phyloP scores from a whole-genome alignment of 2,113 vertebrate species.

The Acrocephalus arundinaceus region DNA sequence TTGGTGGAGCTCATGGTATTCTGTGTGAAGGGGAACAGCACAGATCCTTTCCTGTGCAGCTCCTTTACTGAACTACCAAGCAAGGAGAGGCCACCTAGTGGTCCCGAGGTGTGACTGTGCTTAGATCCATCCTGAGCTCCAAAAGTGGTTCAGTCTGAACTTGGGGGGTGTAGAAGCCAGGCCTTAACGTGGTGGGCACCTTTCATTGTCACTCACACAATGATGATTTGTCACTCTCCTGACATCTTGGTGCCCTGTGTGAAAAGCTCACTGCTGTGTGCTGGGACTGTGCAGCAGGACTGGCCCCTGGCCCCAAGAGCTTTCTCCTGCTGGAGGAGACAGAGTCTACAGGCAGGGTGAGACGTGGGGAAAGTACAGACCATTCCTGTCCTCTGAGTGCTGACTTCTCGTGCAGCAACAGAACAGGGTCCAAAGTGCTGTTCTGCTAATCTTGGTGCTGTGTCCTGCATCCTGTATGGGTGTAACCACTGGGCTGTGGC shows the following conservation, averaged over 20 bases:
- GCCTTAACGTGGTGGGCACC: background rate
- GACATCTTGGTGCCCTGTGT: background rate
- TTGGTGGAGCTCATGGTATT: background rate
- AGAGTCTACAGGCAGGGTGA: background rate
- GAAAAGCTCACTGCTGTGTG: background rate
- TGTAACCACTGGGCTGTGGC: background rate
- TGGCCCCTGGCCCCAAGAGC: background rate
- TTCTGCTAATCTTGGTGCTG: background rate
- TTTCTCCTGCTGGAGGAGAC: background rate
- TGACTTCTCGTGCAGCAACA: fast-evolving
- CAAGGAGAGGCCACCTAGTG: background rate
- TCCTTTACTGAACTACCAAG: background rate
- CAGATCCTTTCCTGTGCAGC: background rate
- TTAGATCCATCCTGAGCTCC: background rate
- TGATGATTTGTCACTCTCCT: background rate
- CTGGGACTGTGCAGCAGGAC: background rate
- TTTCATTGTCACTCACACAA: background rate
- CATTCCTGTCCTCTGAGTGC: background rate
- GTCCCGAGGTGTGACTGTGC: fast-evolving
- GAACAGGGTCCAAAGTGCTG: background rate
- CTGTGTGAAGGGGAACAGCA: background rate
- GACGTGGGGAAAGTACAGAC: background rate
- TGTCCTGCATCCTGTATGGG: background rate
- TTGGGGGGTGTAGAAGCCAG: fast-evolving
- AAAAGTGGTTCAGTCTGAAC: background rate